These are phyloP conservation scores for Hydrolagus colliei DNA, from an alignment of 2,797 vertebrate species.

Conservation along the genomic window DNA sequence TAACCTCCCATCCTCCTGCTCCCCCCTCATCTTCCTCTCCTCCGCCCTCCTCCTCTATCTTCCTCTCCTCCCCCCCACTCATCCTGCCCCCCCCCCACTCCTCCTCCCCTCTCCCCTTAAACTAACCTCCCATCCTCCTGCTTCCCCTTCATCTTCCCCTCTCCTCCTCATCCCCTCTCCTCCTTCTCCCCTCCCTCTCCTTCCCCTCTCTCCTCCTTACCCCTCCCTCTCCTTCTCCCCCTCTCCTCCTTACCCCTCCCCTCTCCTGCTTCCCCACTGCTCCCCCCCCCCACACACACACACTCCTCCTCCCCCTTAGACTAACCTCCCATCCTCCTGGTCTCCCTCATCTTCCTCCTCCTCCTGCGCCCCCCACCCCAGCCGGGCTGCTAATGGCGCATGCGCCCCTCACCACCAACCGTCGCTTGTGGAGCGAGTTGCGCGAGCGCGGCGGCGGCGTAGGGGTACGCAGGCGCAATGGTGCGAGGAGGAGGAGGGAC, in stretches of 20 bases:
- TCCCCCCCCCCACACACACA: background rate
- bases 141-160: too few species aligned
- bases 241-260: background rate
- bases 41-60: too few species aligned
- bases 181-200: too few species aligned
- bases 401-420: background rate
- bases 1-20: too few species aligned
- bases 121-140: too few species aligned
- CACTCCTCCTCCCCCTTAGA: background rate
- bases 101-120: too few species aligned
- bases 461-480: background rate
- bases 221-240: background rate
- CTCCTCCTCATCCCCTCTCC: too few species aligned
- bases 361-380: background rate
- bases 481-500: background rate
- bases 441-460: background rate
- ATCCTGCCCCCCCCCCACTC: too few species aligned
- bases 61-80: too few species aligned
- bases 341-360: background rate
- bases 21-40: too few species aligned
- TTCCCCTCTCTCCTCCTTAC: too few species aligned
- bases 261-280: background rate
- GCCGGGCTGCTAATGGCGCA: background rate
- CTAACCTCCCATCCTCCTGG: background rate
- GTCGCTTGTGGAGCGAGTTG: too few species aligned